A percentile compares a stretch with the other conserved stretches of the same genome.
Conservation (phyloP, 2,888 invertebrate genomes). For the Capitulum mitella region DNA sequence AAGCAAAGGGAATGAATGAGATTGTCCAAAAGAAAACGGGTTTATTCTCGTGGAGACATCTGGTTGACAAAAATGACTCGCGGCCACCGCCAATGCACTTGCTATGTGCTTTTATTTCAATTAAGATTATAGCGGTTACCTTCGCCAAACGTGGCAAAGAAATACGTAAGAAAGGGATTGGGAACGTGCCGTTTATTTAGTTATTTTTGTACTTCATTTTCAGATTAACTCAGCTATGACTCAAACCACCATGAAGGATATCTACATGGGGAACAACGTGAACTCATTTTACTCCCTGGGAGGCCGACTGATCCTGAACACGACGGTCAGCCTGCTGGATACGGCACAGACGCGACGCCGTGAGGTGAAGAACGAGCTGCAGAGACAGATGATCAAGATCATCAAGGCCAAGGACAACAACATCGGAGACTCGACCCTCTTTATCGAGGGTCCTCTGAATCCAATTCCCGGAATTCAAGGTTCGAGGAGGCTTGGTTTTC, state of each 20-base stretch:
- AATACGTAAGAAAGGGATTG: no score
- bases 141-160: no score
- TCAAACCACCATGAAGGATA: constrained; percentile 82
- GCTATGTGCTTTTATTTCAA: no score
- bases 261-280: constrained; percentile 71
- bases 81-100: no score
- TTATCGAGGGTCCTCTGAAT: constrained; percentile 72
- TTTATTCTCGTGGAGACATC: no score
- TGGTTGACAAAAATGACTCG: no score
- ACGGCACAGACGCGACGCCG: constrained; percentile 62
- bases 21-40: no score
- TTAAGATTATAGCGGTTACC: no score
- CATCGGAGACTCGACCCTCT: constrained; percentile 75
- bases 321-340: constrained; percentile 72
- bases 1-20: no score
- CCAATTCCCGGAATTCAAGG: constrained; percentile 67
- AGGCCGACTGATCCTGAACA: constrained; percentile 70
- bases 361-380: constrained; percentile 64
- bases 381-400: constrained; percentile 73
- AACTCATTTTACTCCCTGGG: constrained; percentile 67
- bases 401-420: constrained; percentile 76
- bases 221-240: constrained; percentile 86
- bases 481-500: constrained; percentile 39
- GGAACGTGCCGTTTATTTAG: no score
- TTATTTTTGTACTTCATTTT: no score